Percentiles rank a stretch among this genome's conserved stretches.
phyloP scores from a whole-genome alignment of 2,888 invertebrate species.

The Parochlus steinenii region DNA sequence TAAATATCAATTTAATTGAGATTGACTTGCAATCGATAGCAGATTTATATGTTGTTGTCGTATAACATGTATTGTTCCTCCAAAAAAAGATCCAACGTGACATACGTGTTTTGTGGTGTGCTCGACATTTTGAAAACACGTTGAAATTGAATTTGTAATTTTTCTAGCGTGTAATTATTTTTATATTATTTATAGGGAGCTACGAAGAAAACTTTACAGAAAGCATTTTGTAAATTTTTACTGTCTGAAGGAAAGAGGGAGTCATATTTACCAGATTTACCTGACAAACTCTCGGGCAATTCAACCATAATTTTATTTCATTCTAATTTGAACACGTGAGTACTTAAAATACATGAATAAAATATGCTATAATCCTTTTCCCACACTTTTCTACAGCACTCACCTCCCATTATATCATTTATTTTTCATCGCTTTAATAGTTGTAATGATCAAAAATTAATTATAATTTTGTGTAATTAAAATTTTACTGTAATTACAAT shows the following conservation, averaged over 20 bases:
- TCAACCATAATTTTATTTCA: too few species aligned
- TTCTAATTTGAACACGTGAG: too few species aligned
- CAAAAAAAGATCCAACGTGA: background rate
- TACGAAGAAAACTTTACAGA: conserved; percentile 1
- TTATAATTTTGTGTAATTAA: background rate
- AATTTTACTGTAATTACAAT: background rate
- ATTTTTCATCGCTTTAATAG: background rate
- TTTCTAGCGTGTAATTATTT: conserved; percentile 12
- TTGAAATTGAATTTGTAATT: conserved; percentile 9
- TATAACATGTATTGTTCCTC: too few species aligned
- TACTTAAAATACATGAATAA: too few species aligned
- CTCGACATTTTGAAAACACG: background rate
- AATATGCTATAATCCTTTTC: too few species aligned
- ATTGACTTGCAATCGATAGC: too few species aligned
- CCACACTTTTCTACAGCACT: background rate
- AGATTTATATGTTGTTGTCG: too few species aligned
- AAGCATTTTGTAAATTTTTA: conserved; percentile 3
- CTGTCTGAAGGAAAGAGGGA: background rate
- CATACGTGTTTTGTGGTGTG: too few species aligned
- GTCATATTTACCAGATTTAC: background rate
- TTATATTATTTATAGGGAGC: conserved; percentile 4
- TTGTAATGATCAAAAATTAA: background rate
- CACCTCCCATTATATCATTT: background rate
- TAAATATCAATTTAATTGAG: too few species aligned
- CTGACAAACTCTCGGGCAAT: background rate